phyloP scores from a whole-genome alignment of 2,797 vertebrate genomes.

The Pseudochaenichthys georgianus region DNA sequence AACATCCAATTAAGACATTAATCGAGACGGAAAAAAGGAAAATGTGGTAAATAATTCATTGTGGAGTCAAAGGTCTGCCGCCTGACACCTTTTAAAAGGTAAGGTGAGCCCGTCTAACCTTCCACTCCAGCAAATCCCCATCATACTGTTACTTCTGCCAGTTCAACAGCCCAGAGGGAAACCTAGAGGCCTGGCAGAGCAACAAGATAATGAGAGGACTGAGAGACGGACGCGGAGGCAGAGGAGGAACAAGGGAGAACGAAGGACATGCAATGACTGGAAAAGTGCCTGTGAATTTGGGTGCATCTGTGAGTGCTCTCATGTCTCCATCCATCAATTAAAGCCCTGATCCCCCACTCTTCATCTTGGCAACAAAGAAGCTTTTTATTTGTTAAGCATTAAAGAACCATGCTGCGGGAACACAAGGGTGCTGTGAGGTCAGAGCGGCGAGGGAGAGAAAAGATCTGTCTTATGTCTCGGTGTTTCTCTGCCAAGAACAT shows the following conservation, averaged over 20 bases:
- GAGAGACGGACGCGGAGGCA: slow-evolving; percentile 11
- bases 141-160: slow-evolving; percentile 67
- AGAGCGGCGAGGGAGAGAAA: slow-evolving; percentile 37
- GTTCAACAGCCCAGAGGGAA: slow-evolving; percentile 65
- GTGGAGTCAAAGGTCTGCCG: slow-evolving; percentile 36
- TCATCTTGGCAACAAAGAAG: slow-evolving; percentile 58
- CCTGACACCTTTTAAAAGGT: slow-evolving; percentile 55
- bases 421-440: slow-evolving; percentile 54
- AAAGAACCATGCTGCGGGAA: slow-evolving; percentile 45
- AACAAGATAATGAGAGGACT: slow-evolving; percentile 67
- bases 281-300: slow-evolving; percentile 22
- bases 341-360: slow-evolving; percentile 36
- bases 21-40: neutral
- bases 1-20: slow-evolving; percentile 29
- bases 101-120: slow-evolving; percentile 56
- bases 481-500: slow-evolving; percentile 63
- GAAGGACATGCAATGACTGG: slow-evolving; percentile 27
- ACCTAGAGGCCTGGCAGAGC: slow-evolving; percentile 63
- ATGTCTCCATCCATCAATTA: slow-evolving; percentile 58
- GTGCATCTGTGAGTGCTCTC: slow-evolving; percentile 23
- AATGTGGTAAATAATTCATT: slow-evolving; percentile 35
- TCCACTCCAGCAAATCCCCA: slow-evolving; percentile 72
- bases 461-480: slow-evolving; percentile 59
- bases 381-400: slow-evolving; percentile 56
- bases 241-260: slow-evolving; percentile 29